phyloP scores from a whole-genome alignment of 2,888 invertebrate genomes.

The Himalopsyche tibetana region DNA sequence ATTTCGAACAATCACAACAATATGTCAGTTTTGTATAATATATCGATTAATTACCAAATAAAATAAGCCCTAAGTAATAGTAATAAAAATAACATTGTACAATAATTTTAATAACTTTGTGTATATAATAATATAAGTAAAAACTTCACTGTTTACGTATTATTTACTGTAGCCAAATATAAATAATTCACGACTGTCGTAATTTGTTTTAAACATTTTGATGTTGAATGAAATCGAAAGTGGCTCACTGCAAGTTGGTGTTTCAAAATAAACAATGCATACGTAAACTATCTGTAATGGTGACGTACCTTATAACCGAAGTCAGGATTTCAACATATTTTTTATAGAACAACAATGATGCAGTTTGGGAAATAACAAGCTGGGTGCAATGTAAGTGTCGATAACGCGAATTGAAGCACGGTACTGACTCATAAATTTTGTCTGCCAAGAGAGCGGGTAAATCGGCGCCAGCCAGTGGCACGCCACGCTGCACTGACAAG shows the following conservation, averaged over 20 bases:
- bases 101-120: too few relatives aligned
- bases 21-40: not conserved
- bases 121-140: too few relatives aligned
- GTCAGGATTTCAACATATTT: conserved; percentile 42
- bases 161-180: too few relatives aligned
- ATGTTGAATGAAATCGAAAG: conserved; percentile 36
- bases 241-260: conserved; percentile 6
- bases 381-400: not conserved
- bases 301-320: conserved; percentile 16
- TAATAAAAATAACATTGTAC: too few relatives aligned
- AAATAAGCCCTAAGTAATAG: not conserved
- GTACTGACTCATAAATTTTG: conserved; percentile 27
- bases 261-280: conserved; percentile 36
- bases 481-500: conserved; percentile 43
- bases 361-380: conserved; percentile 24
- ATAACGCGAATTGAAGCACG: conserved; percentile 10
- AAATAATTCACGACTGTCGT: too few relatives aligned
- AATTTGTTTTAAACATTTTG: not conserved
- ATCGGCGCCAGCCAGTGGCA: conserved; percentile 19
- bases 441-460: conserved; percentile 21
- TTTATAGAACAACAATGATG: conserved; percentile 32
- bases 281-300: not conserved
- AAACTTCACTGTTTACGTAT: too few relatives aligned
- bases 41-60: conserved; percentile 3
- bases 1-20: not conserved